A percentile compares a stretch with the other conserved stretches of the same genome.
These are phyloP conservation scores for Cerceris rybyensis DNA, from an alignment of 2,888 invertebrate species.

Conservation along the genomic window DNA sequence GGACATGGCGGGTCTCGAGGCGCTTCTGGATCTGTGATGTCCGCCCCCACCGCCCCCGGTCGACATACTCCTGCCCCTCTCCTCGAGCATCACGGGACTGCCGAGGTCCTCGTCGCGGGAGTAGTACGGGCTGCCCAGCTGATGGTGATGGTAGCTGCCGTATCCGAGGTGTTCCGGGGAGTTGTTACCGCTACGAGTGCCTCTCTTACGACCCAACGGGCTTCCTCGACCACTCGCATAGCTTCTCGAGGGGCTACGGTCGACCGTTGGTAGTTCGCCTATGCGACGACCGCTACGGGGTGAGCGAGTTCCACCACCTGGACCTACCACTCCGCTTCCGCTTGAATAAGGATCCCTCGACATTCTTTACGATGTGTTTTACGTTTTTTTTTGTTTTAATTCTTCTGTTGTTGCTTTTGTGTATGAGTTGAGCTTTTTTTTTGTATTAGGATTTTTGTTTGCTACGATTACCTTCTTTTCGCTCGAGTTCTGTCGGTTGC, in stretches of 20 bases:
- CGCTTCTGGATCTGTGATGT: constrained; percentile 91
- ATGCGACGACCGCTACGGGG: constrained; percentile 85
- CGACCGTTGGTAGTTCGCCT: constrained; percentile 91
- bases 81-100: constrained; percentile 93
- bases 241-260: constrained; percentile 93
- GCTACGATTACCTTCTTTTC: background rate
- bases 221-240: constrained; percentile 87
- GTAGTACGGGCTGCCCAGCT: constrained; percentile 83
- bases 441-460: background rate
- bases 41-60: constrained; percentile 86
- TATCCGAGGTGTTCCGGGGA: constrained; percentile 84
- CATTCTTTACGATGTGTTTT: constrained; percentile 76
- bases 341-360: constrained; percentile 85
- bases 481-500: background rate
- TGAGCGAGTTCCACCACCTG: constrained; percentile 85
- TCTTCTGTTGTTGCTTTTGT: background rate
- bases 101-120: constrained; percentile 89
- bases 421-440: background rate
- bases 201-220: constrained; percentile 83
- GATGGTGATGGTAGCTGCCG: constrained; percentile 79
- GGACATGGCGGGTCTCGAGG: constrained; percentile 87
- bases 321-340: constrained; percentile 85
- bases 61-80: constrained; percentile 85
- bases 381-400: constrained; percentile 9
- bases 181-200: constrained; percentile 84